Conservation (phyloP, 2,888 invertebrate genomes). For the Sinelater perroti region DNA sequence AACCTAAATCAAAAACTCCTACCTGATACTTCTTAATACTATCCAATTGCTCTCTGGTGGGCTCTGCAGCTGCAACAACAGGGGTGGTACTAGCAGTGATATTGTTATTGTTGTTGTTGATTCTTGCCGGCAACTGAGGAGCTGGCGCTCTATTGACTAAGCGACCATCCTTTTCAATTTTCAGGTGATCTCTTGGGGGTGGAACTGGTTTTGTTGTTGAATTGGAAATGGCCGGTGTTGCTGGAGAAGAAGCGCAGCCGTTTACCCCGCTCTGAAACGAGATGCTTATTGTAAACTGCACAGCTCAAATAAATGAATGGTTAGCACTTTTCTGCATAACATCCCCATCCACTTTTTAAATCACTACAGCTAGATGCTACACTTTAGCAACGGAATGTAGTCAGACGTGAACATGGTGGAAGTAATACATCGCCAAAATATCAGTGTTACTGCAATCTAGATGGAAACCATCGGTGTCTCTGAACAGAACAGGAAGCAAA, state of each 20-base stretch:
- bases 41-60: constrained; percentile 88
- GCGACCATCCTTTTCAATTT: constrained; percentile 69
- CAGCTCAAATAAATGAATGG: too few relatives aligned
- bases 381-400: too few relatives aligned
- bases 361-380: too few relatives aligned
- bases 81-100: constrained; percentile 43
- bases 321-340: too few relatives aligned
- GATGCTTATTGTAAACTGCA: too few relatives aligned
- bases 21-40: constrained; percentile 94
- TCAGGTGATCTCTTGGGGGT: constrained; percentile 72
- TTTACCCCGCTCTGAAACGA: constrained; percentile 54
- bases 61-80: constrained; percentile 66
- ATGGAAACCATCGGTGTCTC: too few relatives aligned
- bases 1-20: too few relatives aligned
- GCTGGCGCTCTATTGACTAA: constrained; percentile 72
- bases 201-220: constrained; percentile 65
- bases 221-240: constrained; percentile 61
- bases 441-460: too few relatives aligned
- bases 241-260: constrained; percentile 48
- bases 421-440: too few relatives aligned
- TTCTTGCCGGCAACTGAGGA: constrained; percentile 73
- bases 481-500: constrained; percentile 27
- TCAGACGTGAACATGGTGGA: too few relatives aligned
- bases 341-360: too few relatives aligned
- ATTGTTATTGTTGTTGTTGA: constrained; percentile 63